phyloP scores from a whole-genome alignment of 2,113 vertebrate species.

The Larimichthys crocea region DNA sequence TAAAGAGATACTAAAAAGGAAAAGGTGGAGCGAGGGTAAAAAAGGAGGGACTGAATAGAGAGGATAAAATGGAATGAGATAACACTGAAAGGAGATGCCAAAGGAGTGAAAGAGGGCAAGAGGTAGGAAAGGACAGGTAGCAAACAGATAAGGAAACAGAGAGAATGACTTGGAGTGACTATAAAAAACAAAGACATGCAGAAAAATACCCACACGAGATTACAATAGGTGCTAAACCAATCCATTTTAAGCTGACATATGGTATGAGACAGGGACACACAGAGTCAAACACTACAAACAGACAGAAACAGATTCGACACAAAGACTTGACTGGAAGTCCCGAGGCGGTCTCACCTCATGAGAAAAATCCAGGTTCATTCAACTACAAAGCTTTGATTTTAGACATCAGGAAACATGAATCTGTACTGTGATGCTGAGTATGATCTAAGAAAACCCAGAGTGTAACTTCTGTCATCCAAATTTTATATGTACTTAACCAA shows the following conservation, averaged over 20 bases:
- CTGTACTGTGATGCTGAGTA: neutral
- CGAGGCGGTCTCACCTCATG: neutral
- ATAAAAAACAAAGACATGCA: slow-evolving; percentile 30
- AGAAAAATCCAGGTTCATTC: neutral
- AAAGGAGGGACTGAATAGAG: slow-evolving; percentile 16
- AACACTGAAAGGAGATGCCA: slow-evolving; percentile 21
- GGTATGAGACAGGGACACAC: neutral
- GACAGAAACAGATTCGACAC: neutral
- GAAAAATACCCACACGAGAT: slow-evolving; percentile 19
- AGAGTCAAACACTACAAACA: neutral
- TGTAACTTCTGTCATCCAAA: neutral
- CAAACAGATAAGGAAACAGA: neutral
- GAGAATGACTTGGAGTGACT: slow-evolving; percentile 19
- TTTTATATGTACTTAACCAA: neutral
- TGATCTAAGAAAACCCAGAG: neutral
- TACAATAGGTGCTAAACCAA: slow-evolving; percentile 10
- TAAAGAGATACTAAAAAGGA: slow-evolving; percentile 5
- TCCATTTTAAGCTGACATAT: slow-evolving; percentile 1
- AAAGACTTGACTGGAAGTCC: neutral
- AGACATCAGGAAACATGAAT: neutral
- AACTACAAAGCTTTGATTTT: neutral
- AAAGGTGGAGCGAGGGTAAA: neutral
- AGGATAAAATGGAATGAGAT: slow-evolving; percentile 16
- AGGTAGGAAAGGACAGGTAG: slow-evolving; percentile 5
- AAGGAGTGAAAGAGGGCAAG: neutral